Evolutionary conservation across 2,888 invertebrate genomes (phyloP).

Genomic region (Temnothorax rugatulus): DNA sequence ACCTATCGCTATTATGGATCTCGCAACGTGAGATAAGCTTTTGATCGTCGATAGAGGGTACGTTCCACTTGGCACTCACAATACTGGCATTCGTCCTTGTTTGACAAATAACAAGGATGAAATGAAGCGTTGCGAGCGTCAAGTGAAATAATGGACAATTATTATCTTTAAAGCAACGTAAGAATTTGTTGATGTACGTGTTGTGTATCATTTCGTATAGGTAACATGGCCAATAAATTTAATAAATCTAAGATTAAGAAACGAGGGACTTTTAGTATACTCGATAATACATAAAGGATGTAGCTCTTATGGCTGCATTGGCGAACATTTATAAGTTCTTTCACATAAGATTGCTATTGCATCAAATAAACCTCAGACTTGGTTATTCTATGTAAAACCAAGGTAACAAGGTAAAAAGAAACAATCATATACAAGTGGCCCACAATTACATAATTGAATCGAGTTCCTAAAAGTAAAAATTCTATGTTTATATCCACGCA

Average conservation of each 20-base stretch:
- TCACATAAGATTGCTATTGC: background rate
- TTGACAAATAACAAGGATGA: no score
- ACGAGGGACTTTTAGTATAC: background rate
- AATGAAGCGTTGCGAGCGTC: no score
- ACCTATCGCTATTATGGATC: background rate
- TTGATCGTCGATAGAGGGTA: background rate
- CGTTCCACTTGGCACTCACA: no score
- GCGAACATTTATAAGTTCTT: background rate
- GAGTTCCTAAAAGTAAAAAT: conserved; percentile 2
- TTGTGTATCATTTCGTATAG: background rate
- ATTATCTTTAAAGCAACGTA: background rate
- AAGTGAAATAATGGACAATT: background rate
- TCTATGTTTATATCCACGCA: background rate
- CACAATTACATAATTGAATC: conserved; percentile 2
- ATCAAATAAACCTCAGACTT: background rate
- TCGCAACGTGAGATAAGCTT: background rate
- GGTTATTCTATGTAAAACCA: background rate
- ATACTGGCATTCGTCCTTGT: no score
- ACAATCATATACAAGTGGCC: background rate
- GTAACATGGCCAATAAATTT: conserved; percentile 7
- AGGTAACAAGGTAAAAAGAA: background rate
- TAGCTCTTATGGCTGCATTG: background rate
- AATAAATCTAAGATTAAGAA: background rate
- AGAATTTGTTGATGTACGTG: background rate
- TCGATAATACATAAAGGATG: background rate